These are phyloP conservation scores for Coendou prehensilis DNA, from an alignment of 2,797 vertebrate genomes.

Conservation along the genomic window DNA sequence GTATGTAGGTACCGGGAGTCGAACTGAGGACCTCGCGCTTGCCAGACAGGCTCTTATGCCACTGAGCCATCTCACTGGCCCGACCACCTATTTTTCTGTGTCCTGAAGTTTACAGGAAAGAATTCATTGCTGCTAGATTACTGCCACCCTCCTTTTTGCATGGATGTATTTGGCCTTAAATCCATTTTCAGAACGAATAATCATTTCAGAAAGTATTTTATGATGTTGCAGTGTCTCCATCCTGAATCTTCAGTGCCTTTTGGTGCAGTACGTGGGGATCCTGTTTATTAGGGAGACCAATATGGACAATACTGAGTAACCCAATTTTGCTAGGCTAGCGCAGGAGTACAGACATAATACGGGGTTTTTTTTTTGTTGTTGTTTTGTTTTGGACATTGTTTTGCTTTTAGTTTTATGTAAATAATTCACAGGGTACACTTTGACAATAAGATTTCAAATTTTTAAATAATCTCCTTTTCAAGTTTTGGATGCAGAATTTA, in stretches of 20 bases:
- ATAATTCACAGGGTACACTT: slow-evolving; percentile 77
- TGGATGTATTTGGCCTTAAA: neutral
- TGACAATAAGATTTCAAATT: slow-evolving; percentile 79
- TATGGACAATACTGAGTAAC: neutral
- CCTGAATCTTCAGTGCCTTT: neutral
- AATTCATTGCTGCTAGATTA: neutral
- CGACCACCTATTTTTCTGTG: neutral
- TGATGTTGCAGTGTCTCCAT: neutral
- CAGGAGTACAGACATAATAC: neutral
- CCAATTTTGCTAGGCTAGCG: neutral
- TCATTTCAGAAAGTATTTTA: slow-evolving; percentile 6
- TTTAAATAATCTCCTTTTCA: slow-evolving; percentile 74
- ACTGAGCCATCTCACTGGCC: too few species aligned
- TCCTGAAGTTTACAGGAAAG: neutral
- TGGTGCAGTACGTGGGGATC: neutral
- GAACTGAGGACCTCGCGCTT: too few species aligned
- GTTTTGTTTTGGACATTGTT: neutral
- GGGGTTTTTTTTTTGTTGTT: neutral
- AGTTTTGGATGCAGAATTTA: slow-evolving; percentile 73
- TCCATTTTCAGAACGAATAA: neutral
- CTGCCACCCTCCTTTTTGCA: neutral
- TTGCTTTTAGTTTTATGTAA: slow-evolving; percentile 60
- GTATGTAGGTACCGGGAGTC: too few species aligned
- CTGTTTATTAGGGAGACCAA: neutral
- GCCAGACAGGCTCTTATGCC: too few species aligned